phyloP scores from a whole-genome alignment of 2,888 invertebrate species.

The Cheilosia vernalis region DNA sequence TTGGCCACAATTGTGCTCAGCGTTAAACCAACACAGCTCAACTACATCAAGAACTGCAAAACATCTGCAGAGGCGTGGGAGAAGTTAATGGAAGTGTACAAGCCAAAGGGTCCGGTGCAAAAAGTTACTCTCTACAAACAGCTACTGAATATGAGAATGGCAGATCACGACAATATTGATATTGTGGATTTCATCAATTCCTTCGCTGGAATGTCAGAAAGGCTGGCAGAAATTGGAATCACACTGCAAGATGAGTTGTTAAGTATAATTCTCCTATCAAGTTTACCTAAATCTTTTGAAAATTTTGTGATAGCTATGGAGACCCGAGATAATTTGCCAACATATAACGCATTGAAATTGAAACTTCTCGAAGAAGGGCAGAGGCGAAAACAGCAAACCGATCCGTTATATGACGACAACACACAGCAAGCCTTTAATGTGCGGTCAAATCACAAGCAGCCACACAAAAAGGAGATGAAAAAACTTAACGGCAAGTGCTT shows the following conservation, averaged over 20 bases:
- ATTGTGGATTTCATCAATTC: slow-evolving; percentile 27
- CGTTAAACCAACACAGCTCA: too few relatives aligned
- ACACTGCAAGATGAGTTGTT: slow-evolving; percentile 30
- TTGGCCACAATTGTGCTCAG: too few relatives aligned
- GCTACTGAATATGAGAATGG: slow-evolving; percentile 47
- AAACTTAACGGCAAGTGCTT: slow-evolving; percentile 17
- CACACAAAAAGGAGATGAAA: too few relatives aligned
- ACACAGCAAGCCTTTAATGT: too few relatives aligned
- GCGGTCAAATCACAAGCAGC: too few relatives aligned
- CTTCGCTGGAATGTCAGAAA: slow-evolving; percentile 39
- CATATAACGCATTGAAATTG: slow-evolving; percentile 26
- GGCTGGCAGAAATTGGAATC: slow-evolving; percentile 34
- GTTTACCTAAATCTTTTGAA: slow-evolving; percentile 49
- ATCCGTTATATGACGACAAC: too few relatives aligned
- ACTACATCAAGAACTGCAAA: too few relatives aligned
- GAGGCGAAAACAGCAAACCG: slow-evolving; percentile 30
- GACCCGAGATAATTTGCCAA: slow-evolving; percentile 35
- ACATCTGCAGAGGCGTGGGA: too few relatives aligned
- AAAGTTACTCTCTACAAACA: slow-evolving; percentile 60
- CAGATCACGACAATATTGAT: slow-evolving; percentile 32
- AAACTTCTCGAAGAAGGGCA: slow-evolving; percentile 34
- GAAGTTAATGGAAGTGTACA: too few relatives aligned
- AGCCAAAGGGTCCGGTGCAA: slow-evolving; percentile 39
- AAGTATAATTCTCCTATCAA: slow-evolving; percentile 48
- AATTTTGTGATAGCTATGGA: slow-evolving; percentile 56